Base-by-base conservation (phyloP, 2,797 vertebrate genomes). In the Urocyon cinereoargenteus region DNA sequence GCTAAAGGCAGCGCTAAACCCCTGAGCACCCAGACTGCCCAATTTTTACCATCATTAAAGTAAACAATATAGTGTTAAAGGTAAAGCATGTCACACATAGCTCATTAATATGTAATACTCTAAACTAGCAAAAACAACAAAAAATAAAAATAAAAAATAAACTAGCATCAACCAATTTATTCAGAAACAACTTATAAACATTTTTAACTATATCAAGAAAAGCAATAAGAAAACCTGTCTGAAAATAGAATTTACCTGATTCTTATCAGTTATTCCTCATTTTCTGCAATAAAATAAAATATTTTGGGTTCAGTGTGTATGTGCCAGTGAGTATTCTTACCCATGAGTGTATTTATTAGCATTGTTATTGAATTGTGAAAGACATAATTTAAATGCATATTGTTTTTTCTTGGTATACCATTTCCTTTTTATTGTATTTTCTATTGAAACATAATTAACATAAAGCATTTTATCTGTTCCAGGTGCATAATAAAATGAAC, bases 81-180 rank as follows among this genome's bases (percentile, higher is more conserved):
- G 53, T 68, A 66, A 70, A 2, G 3, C 28, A 91, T 59, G 21
- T 87, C 13, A 95, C 15, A 96, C 6, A 57, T 24, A 85, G 21
- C 19, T 98, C 68, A 97, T 98, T 98, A 97, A 97, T 77, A 97
- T 97, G 94, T 96, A 97, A 95, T 79, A 86, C 9, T 51, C 31
- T 88, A 40, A 40, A 40, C 36, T 40, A 45, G 40, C 40, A 45
- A 45, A 45, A 6, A 45, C 40, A 45, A 45, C 40, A 45, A 45
- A 45, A 45, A 45, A 45, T 45, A 45, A 45, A 45, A 45, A 45
- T 45, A 45, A 45, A 45, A 45, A 45, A 45, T 45, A 75, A 36
- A 70, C 88, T 78, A 92, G 77, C 82, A 97, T 96, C 87, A 94
- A 98, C 66, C 10, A 92, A 97, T 96, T 98, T 97, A 95, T 98